phyloP scores from a whole-genome alignment of 2,113 vertebrate genomes.

The Podocnemis expansa region DNA sequence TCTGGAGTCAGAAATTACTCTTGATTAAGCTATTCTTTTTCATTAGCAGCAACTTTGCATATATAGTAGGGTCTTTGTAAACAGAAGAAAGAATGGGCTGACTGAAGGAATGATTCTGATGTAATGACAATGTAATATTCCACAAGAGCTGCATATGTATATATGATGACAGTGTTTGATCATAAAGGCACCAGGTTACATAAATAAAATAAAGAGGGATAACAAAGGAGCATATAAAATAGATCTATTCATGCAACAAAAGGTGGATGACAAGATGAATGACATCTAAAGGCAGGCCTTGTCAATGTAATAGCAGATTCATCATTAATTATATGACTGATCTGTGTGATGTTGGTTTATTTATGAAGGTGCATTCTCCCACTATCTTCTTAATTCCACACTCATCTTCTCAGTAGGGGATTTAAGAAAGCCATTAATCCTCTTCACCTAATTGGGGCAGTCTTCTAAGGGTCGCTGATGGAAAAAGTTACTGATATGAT shows the following conservation, averaged over 20 bases:
- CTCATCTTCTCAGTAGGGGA: neutral
- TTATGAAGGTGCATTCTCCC: neutral
- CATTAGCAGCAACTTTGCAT: neutral
- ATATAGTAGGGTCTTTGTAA: neutral
- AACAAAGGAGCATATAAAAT: neutral
- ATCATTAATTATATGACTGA: neutral
- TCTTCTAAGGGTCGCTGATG: neutral
- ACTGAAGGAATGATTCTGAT: neutral
- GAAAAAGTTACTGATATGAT: neutral
- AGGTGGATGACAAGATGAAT: neutral
- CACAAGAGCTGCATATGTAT: rapidly evolving
- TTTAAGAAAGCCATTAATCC: neutral
- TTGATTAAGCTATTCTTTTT: neutral
- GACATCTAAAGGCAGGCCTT: neutral
- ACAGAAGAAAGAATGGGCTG: neutral
- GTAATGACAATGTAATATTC: neutral
- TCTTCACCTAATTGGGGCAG: neutral
- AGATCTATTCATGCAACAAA: neutral
- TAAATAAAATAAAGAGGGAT: neutral
- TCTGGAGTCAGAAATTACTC: neutral
- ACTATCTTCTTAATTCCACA: neutral
- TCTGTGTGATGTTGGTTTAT: neutral
- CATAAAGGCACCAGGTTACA: neutral
- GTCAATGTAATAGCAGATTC: neutral
- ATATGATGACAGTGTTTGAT: neutral